Evolutionary conservation across 1,140 invertebrate genomes (phyloP).

Genomic region (Listronotus bonariensis): DNA sequence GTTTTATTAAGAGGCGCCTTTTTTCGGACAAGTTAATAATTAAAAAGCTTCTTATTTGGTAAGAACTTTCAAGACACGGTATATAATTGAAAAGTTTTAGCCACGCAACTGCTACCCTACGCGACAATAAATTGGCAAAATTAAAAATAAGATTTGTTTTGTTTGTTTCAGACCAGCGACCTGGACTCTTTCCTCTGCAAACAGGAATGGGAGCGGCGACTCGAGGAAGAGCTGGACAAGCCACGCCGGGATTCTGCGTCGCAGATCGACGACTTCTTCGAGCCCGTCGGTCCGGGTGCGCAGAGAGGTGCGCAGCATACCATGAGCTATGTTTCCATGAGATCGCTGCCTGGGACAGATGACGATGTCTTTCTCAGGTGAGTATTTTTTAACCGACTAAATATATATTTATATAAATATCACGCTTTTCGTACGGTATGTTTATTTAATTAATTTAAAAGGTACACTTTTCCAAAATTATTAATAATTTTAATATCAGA

Average conservation of each 20-base stretch:
- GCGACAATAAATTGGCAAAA: too few relatives aligned
- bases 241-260: conserved; percentile 65
- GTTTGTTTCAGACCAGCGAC: conserved; percentile 63
- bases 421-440: too few relatives aligned
- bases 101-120: too few relatives aligned
- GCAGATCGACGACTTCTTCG: conserved; percentile 73
- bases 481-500: too few relatives aligned
- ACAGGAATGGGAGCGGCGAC: conserved; percentile 62
- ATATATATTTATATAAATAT: neutral
- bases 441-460: too few relatives aligned
- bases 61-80: too few relatives aligned
- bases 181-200: conserved; percentile 65
- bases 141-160: too few relatives aligned
- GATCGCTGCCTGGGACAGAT: conserved; percentile 55
- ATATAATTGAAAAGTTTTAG: too few relatives aligned
- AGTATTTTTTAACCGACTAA: neutral
- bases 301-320: conserved; percentile 39
- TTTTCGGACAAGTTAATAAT: too few relatives aligned
- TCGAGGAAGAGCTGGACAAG: conserved; percentile 63
- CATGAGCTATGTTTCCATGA: conserved; percentile 61
- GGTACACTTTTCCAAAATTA: too few relatives aligned
- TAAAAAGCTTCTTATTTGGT: too few relatives aligned
- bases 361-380: conserved; percentile 76
- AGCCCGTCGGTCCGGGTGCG: conserved; percentile 43
- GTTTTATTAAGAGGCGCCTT: too few relatives aligned